Percentiles rank a stretch among this genome's conserved stretches.
phyloP scores from a whole-genome alignment of 2,888 invertebrate species.

The Spialia ferax region DNA sequence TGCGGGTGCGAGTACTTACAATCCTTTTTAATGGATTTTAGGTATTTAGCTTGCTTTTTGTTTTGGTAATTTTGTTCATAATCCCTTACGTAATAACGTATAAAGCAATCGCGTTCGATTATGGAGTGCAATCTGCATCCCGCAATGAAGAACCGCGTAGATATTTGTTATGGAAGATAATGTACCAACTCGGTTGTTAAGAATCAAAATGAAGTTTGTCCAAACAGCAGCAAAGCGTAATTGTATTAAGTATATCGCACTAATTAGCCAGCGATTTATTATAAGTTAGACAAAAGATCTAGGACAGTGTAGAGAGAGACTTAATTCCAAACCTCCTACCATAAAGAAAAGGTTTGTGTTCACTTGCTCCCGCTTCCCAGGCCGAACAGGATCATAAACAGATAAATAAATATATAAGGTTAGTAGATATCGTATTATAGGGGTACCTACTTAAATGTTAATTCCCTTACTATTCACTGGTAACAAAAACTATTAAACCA shows the following conservation, averaged over 20 bases:
- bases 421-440: slow-evolving; percentile 51
- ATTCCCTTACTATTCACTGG: not conserved
- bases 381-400: slow-evolving; percentile 77
- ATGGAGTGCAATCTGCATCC: no score
- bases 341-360: slow-evolving; percentile 78
- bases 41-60: no score
- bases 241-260: slow-evolving; percentile 19
- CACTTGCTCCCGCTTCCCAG: slow-evolving; percentile 82
- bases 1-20: no score
- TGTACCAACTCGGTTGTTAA: no score
- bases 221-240: slow-evolving; percentile 16
- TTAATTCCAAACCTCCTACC: slow-evolving; percentile 81
- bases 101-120: no score
- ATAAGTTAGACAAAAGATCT: slow-evolving; percentile 43
- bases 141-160: no score
- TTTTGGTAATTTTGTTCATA: no score
- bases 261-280: slow-evolving; percentile 34
- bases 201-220: slow-evolving; percentile 29
- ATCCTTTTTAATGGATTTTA: no score
- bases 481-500: not conserved
- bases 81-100: no score
- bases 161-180: no score
- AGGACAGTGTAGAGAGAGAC: slow-evolving; percentile 55
- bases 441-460: slow-evolving; percentile 11
- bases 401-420: slow-evolving; percentile 78